Base-by-base conservation (phyloP, 2,888 invertebrate genomes). In the Trachelus stipa region DNA sequence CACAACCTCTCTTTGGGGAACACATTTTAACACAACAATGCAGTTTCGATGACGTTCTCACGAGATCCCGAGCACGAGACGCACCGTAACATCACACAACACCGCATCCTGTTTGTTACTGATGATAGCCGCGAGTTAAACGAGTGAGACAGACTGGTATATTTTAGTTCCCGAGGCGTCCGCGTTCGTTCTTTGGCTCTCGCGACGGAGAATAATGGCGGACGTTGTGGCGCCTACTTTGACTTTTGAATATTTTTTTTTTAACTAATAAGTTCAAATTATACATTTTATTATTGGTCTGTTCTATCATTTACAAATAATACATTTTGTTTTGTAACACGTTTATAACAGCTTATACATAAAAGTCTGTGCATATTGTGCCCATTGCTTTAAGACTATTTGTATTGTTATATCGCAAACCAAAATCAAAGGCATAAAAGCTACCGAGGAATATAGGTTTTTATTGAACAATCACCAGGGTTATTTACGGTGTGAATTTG, bases 81-180 rank as follows among this genome's bases (percentile, higher is more conserved):
- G 79, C 80, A 82, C 83, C 83, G 78, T 80, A 84, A 86, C 82
- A 84, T 85, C 85, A 82, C 83, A 79, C 88, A 85, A 87, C 86
- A 86, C 86, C 87, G 83, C 88, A 89, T 88, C 84, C 84, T 86
- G 85, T 85, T 82, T 76, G 69, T 76, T 78, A 83, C 85, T 78
- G 77, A 80, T 71, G 56, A 56, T 56, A 56, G 56, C 56, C 71
- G 71, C 71, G 71, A 71, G 33, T 34, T 34, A 34, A 71, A 34
- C 71, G 71, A 69, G 69, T n/a, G 69, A 71, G 71, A 34, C 31
- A 31, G 71, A 34, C 71, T 71, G 6, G 34, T 71, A 23, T 23
- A 56, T 56, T 56, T 56, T 56, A 56, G 56, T 56, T 56, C 23
- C 23, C 9, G 56, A 56, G 56, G 56, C 56, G 56, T 56, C 56